Evolutionary conservation across 2,113 vertebrate species (phyloP).

Genomic region (Sterrhoptilus dennistouni): DNA sequence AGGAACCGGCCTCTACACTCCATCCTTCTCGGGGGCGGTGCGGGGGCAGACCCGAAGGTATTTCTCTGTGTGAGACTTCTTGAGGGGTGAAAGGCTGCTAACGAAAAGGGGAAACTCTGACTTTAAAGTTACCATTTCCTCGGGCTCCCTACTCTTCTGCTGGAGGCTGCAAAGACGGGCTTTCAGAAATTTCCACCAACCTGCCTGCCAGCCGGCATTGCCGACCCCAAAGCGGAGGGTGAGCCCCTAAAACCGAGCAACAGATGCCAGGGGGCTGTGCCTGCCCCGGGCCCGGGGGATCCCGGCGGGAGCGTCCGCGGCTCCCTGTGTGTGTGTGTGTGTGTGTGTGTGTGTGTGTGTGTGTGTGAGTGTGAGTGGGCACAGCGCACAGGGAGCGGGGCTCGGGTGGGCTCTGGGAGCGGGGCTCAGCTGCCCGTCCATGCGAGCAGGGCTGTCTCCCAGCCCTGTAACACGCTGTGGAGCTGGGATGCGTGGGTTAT

Average conservation of each 20-base stretch:
- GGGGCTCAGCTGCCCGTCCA: background rate
- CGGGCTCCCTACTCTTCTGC: background rate
- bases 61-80: conserved; percentile 48
- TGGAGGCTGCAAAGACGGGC: background rate
- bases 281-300: background rate
- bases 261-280: background rate
- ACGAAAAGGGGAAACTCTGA: conserved; percentile 13
- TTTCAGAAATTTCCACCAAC: background rate
- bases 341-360: background rate
- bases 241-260: background rate
- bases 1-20: background rate
- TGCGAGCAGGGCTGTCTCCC: background rate
- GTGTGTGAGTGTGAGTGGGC: background rate
- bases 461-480: conserved; percentile 16
- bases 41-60: background rate
- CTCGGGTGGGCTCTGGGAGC: background rate
- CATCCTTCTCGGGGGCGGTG: background rate
- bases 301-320: background rate
- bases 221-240: background rate
- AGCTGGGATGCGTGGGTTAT: conserved; percentile 62
- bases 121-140: conserved; percentile 38
- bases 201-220: background rate
- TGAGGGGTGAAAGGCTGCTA: background rate
- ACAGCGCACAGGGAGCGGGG: background rate
- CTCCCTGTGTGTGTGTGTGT: background rate